phyloP scores from a whole-genome alignment of 2,797 vertebrate genomes.

The Cuniculus paca region DNA sequence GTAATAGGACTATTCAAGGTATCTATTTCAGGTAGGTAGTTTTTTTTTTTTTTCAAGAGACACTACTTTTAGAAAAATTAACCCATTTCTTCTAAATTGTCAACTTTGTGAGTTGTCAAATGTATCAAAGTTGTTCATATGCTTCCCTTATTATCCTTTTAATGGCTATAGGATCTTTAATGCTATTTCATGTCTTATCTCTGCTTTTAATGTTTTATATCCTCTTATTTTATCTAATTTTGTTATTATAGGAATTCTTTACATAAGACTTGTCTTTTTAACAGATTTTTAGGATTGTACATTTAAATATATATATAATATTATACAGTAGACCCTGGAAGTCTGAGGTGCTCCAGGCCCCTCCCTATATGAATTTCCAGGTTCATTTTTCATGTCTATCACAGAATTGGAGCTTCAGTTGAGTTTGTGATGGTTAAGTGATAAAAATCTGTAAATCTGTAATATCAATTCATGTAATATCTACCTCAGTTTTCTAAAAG shows the following conservation, averaged over 20 bases:
- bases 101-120: not conserved
- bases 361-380: not conserved
- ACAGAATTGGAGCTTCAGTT: not conserved
- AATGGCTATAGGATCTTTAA: not conserved
- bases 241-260: not conserved
- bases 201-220: not conserved
- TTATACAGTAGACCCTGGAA: not conserved
- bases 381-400: not conserved
- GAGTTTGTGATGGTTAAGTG: not conserved
- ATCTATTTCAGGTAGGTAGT: not conserved
- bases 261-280: not conserved
- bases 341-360: not conserved
- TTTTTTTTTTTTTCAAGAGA: not conserved
- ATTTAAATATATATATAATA: not conserved
- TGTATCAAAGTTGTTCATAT: not conserved
- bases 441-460: not conserved
- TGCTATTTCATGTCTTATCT: not conserved
- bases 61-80: not conserved
- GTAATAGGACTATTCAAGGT: not conserved
- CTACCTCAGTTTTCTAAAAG: conserved; percentile 31
- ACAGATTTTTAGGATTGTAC: not conserved
- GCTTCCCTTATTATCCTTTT: not conserved
- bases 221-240: not conserved
- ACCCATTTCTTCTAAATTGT: not conserved
- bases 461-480: not conserved